Evolutionary conservation across 2,113 vertebrate species (phyloP).

Genomic region (Calypte anna): DNA sequence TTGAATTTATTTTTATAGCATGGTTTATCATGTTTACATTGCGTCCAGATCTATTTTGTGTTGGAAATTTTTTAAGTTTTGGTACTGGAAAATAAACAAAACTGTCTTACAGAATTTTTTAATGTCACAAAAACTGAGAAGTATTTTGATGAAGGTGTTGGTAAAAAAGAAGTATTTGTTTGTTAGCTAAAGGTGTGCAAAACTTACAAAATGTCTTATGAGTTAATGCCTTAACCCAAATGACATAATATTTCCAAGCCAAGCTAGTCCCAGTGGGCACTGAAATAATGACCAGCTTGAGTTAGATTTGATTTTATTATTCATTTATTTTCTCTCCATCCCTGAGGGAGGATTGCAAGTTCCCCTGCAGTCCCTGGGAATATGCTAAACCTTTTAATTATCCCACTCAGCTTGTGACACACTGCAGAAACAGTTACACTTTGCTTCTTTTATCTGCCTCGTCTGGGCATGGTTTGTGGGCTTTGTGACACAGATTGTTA

Average conservation of each 20-base stretch:
- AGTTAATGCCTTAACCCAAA: background rate
- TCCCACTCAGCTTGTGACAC: background rate
- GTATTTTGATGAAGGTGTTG: background rate
- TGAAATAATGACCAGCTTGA: background rate
- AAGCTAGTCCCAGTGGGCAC: background rate
- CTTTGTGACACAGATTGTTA: background rate
- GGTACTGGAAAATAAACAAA: background rate
- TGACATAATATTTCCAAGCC: background rate
- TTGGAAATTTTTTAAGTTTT: background rate
- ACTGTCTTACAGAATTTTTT: background rate
- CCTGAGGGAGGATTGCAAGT: background rate
- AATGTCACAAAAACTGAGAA: background rate
- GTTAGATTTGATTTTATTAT: background rate
- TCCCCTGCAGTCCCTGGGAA: background rate
- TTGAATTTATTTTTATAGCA: slow-evolving; percentile 34
- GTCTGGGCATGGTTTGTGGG: background rate
- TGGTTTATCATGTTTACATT: slow-evolving; percentile 5
- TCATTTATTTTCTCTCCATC: background rate
- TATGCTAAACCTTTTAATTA: background rate
- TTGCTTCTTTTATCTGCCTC: background rate
- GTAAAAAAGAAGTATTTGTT: background rate
- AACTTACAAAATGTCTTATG: background rate
- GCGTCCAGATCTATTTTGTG: background rate
- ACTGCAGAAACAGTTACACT: background rate
- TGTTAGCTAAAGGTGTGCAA: background rate